Evolutionary conservation across 2,888 invertebrate genomes (phyloP).

Genomic region (Eilema griseolum): DNA sequence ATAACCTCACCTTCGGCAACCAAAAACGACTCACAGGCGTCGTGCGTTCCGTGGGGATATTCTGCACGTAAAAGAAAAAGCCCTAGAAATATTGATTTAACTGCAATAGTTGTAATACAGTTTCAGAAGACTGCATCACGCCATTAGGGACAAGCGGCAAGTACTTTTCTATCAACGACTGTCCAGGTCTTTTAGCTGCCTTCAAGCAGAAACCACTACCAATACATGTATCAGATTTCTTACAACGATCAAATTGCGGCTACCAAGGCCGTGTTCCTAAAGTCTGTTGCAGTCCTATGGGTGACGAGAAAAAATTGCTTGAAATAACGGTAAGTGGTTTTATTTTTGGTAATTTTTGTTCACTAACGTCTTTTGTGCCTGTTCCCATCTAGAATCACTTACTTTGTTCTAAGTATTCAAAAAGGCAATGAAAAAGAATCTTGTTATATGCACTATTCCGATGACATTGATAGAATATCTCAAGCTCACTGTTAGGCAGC

Average conservation of each 20-base stretch:
- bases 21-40: no score
- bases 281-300: constrained; percentile 85
- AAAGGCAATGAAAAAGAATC: no score
- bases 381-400: no score
- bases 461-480: no score
- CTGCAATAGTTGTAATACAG: constrained; percentile 46
- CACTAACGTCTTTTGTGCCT: no score
- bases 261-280: constrained; percentile 77
- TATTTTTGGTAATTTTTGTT: background rate
- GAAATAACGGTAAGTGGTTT: constrained; percentile 22
- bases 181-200: constrained; percentile 70
- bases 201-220: constrained; percentile 73
- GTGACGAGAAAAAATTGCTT: constrained; percentile 30
- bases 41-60: no score
- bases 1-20: no score
- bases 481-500: no score
- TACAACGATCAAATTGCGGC: constrained; percentile 86
- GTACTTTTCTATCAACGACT: constrained; percentile 83
- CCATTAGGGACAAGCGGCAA: constrained; percentile 75
- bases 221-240: constrained; percentile 66
- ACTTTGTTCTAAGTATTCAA: no score
- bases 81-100: no score
- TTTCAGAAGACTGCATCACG: constrained; percentile 74
- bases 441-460: no score
- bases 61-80: no score